Evolutionary conservation across 1,140 invertebrate genomes (phyloP).

Genomic region (Heterodera schachtii): DNA sequence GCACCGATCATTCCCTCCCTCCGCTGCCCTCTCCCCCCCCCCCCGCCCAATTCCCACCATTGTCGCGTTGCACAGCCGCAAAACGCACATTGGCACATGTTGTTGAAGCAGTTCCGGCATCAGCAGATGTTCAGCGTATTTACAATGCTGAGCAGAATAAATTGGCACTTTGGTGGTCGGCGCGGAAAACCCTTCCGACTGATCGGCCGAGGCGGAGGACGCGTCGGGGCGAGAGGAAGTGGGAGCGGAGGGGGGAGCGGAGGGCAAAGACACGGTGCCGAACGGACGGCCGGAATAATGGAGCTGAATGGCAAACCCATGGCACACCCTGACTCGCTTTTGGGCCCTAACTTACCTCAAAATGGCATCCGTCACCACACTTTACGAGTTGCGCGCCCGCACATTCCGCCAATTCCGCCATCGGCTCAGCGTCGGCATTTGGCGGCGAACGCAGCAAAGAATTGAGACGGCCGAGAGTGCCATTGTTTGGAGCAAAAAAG

Average conservation of each 20-base stretch:
- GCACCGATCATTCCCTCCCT: too few relatives aligned
- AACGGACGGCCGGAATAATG: slow-evolving; percentile 6
- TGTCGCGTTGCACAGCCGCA: slow-evolving; percentile 40
- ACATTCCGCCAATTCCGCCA: slow-evolving; percentile 39
- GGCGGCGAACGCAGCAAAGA: slow-evolving; percentile 48
- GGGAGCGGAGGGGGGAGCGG: slow-evolving; percentile 13
- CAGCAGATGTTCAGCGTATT: slow-evolving; percentile 15
- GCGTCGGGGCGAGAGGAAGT: neutral
- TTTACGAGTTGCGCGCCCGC: slow-evolving; percentile 37
- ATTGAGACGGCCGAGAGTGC: slow-evolving; percentile 51
- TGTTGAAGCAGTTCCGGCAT: slow-evolving; percentile 7
- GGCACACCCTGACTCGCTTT: too few relatives aligned
- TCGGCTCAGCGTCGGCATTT: slow-evolving; percentile 18
- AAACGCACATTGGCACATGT: slow-evolving; percentile 25
- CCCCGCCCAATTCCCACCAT: slow-evolving; percentile 18
- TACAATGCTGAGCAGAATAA: slow-evolving; percentile 19
- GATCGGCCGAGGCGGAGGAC: neutral
- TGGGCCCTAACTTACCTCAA: slow-evolving; percentile 28
- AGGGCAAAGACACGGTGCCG: slow-evolving; percentile 1
- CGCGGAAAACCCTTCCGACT: neutral
- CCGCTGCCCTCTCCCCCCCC: too few relatives aligned
- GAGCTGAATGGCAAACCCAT: neutral
- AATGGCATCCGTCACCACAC: slow-evolving; percentile 51
- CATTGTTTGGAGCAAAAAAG: slow-evolving; percentile 48
- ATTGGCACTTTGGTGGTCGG: neutral